phyloP scores from a whole-genome alignment of 2,113 vertebrate species.

The Merops nubicus region DNA sequence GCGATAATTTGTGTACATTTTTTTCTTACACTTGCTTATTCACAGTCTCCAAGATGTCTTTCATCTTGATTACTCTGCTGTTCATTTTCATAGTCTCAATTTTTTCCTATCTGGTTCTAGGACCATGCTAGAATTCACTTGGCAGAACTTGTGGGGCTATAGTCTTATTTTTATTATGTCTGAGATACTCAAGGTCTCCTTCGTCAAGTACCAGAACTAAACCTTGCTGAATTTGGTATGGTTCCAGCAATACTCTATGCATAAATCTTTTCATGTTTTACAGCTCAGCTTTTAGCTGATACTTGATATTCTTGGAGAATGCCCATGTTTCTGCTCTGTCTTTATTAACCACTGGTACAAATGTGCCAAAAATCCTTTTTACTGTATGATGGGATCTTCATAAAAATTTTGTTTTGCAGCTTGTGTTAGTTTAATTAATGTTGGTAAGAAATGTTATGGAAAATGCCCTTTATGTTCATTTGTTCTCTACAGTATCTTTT shows the following conservation, averaged over 20 bases:
- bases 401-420: not conserved
- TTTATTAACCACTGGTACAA: not conserved
- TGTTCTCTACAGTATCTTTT: not conserved
- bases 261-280: conserved; percentile 63
- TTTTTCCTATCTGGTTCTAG: conserved; percentile 34
- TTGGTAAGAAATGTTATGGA: not conserved
- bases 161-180: conserved; percentile 53
- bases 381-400: not conserved
- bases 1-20: not conserved
- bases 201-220: conserved; percentile 31
- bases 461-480: not conserved
- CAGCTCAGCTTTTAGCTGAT: conserved; percentile 53
- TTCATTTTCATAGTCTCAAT: not conserved
- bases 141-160: not conserved
- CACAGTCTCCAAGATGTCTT: not conserved
- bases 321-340: not conserved
- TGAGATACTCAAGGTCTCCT: conserved; percentile 19
- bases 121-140: not conserved
- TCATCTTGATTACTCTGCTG: conserved; percentile 29
- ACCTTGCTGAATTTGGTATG: not conserved
- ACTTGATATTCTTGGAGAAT: conserved; percentile 52
- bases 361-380: conserved; percentile 56
- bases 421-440: conserved; percentile 2
- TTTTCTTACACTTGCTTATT: conserved; percentile 17
- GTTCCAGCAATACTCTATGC: conserved; percentile 2